phyloP scores from a whole-genome alignment of 1,140 invertebrate species.

The Schlechtendalia chinensis region DNA sequence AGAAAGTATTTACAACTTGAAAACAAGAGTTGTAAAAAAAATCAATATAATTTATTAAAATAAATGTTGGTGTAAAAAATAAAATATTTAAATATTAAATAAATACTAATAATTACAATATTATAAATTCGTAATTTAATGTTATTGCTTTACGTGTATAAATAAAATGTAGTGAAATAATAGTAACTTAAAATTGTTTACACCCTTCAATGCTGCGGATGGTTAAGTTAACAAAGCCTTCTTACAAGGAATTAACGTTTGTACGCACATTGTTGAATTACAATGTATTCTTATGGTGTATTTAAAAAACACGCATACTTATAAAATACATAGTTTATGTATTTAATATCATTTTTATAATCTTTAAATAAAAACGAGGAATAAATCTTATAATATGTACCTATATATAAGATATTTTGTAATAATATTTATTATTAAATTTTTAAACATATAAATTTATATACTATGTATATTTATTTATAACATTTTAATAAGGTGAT shows the following conservation, averaged over 20 bases:
- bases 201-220: too few species aligned
- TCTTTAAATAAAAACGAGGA: background rate
- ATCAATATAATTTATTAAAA: background rate
- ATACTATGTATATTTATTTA: too few species aligned
- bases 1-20: too few species aligned
- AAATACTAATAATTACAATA: background rate
- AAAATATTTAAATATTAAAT: too few species aligned
- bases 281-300: background rate
- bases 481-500: too few species aligned
- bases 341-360: background rate
- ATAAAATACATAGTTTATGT: background rate
- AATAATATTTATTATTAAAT: too few species aligned
- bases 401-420: background rate
- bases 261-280: background rate
- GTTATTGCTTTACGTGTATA: too few species aligned
- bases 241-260: background rate
- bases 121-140: background rate
- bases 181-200: too few species aligned
- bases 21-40: background rate
- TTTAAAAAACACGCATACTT: background rate
- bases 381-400: background rate
- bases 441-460: too few species aligned
- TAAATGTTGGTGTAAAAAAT: background rate
- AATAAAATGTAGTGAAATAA: too few species aligned
- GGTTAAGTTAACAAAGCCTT: background rate